Base-by-base conservation (phyloP, 2,113 vertebrate genomes). In the Heterotilapia buettikoferi region DNA sequence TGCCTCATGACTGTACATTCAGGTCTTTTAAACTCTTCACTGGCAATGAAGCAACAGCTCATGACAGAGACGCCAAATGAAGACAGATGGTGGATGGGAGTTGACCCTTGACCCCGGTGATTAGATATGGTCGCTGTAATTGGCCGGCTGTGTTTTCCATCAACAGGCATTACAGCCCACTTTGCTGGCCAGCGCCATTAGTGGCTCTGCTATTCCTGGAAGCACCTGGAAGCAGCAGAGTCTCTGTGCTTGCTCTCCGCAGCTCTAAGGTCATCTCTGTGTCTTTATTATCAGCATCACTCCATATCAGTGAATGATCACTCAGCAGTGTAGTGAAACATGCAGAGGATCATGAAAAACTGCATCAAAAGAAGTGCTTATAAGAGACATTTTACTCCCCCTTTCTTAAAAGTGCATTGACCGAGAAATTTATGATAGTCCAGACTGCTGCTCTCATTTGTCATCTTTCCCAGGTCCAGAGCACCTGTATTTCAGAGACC, bases 81-180 rank as follows among this genome's bases (percentile, higher is more conserved):
- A 93, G 91, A 95, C 71, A 53, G 82, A 93, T 93, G 87, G 86
- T 61, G 59, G 83, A 92, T 40, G 45, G 21, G 82, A 57, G 57
- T 76, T 84, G 88, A 94, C 90, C 92, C 47, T 56, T 88, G 91
- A 94, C 92, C 93, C 79, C 1, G 19, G 31, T 94, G 94, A 96
- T 95, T 93, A 94, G 93, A 95, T 96, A 93, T 89, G 86, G 47
- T 45, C 3, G 33, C 88, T 84, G 86, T 94, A 94, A 95, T 94
- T 94, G 93, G 87, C 80, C 5, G 71, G 59, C 88, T 93, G 90
- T 94, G 94, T 93, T 96, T 93, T 92, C 91, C 93, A 92, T 95
- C 93, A 95, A 87, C 91, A 86, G 86, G 82, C 91, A 95, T 95
- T 95, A 95, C 2, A 36, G 84, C 80, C 84, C 89, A 83, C 88